Percentiles rank a stretch among this genome's conserved stretches.
phyloP scores from a whole-genome alignment of 2,797 vertebrate genomes.

The Melanotaenia nigrans region DNA sequence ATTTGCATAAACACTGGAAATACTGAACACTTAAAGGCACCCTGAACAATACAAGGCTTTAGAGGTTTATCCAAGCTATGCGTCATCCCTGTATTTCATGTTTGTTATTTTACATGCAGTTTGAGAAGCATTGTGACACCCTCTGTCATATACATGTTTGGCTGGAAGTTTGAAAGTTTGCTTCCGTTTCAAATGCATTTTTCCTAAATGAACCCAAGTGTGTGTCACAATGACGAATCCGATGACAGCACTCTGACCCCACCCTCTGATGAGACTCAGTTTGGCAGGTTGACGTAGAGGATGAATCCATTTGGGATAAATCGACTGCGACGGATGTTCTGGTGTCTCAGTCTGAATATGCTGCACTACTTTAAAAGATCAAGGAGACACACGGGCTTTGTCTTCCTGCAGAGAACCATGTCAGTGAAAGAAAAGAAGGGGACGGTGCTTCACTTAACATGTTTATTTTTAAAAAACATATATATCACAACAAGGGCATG shows the following conservation, averaged over 20 bases:
- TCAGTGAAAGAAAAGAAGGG: conserved; percentile 23
- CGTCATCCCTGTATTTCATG: conserved; percentile 22
- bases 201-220: not conserved
- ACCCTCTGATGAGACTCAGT: not conserved
- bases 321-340: conserved; percentile 33
- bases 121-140: conserved; percentile 20
- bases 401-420: conserved; percentile 53
- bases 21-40: conserved; percentile 12
- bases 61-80: conserved; percentile 6
- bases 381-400: conserved; percentile 52
- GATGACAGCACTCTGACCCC: not conserved
- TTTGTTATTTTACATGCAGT: conserved; percentile 27
- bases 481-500: conserved; percentile 44
- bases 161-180: not conserved
- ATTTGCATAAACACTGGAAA: conserved; percentile 28
- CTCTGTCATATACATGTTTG: conserved; percentile 1
- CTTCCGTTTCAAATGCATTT: conserved; percentile 16
- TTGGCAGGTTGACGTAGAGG: conserved; percentile 29
- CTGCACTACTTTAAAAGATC: conserved; percentile 33
- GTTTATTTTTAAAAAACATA: conserved; percentile 48
- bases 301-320: conserved; percentile 51
- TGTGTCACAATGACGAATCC: conserved; percentile 2
- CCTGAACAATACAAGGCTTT: conserved; percentile 11
- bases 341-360: conserved; percentile 30
- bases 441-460: conserved; percentile 42